A percentile compares a stretch with the other conserved stretches of the same genome.
phyloP scores from a whole-genome alignment of 2,113 vertebrate genomes.

The Chrysemys picta region DNA sequence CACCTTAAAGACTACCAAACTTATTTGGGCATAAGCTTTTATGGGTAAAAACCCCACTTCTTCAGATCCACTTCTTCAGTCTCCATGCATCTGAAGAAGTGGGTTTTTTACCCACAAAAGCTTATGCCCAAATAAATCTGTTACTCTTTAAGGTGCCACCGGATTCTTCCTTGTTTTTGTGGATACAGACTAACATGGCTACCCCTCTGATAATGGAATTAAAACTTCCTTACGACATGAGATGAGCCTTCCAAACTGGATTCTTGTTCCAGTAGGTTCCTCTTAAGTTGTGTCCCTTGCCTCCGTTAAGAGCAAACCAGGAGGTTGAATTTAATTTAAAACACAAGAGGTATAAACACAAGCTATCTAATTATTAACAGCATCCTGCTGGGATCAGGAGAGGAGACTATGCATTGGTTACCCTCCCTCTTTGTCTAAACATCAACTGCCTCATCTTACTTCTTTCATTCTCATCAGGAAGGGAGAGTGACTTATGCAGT shows the following conservation, averaged over 20 bases:
- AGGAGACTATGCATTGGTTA: neutral
- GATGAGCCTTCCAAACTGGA: neutral
- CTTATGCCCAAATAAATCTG: too few relatives aligned
- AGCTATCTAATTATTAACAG: neutral
- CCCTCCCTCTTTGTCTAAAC: neutral
- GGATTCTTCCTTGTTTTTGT: too few relatives aligned
- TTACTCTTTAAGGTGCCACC: too few relatives aligned
- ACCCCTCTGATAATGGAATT: neutral
- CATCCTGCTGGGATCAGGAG: neutral
- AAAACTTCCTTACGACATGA: neutral
- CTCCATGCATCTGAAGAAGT: too few relatives aligned
- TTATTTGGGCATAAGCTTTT: too few relatives aligned
- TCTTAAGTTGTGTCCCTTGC: neutral
- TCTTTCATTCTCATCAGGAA: rapidly evolving
- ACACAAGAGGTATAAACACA: neutral
- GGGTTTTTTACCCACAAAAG: too few relatives aligned
- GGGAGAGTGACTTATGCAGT: neutral
- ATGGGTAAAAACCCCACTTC: too few relatives aligned
- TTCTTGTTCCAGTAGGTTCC: neutral
- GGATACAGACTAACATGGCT: too few relatives aligned
- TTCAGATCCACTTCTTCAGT: too few relatives aligned
- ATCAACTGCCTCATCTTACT: neutral
- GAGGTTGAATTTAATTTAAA: neutral
- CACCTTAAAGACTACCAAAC: too few relatives aligned
- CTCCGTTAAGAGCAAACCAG: neutral